A percentile compares a stretch with the other conserved stretches of the same genome.
Conservation (phyloP, 2,888 invertebrate genomes). For the Anoncus sp. region DNA sequence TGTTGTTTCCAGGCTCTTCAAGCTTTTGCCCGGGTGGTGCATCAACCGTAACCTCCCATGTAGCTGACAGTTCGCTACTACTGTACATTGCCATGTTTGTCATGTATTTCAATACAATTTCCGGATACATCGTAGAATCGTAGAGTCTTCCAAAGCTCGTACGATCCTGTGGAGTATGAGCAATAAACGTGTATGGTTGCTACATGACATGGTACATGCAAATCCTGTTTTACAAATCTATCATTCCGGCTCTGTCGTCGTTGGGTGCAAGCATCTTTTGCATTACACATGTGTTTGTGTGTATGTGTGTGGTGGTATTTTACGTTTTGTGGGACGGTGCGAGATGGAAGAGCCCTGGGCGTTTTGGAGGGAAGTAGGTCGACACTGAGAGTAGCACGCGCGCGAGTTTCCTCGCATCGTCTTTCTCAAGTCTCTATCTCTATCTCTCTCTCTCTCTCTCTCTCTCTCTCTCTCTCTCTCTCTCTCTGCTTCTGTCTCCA, state of each 20-base stretch:
- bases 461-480: conserved; percentile 32
- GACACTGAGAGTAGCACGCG: conserved; percentile 54
- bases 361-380: conserved; percentile 58
- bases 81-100: neutral
- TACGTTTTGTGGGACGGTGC: conserved; percentile 29
- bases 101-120: neutral
- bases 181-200: conserved; percentile 10
- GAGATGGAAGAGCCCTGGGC: conserved; percentile 48
- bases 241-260: conserved; percentile 14
- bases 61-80: neutral
- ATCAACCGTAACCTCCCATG: neutral
- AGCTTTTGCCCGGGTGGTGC: conserved; percentile 20
- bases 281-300: conserved; percentile 5
- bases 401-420: conserved; percentile 43
- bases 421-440: conserved; percentile 24
- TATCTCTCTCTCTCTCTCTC: conserved; percentile 39
- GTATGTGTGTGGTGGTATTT: conserved; percentile 15
- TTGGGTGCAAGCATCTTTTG: neutral
- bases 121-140: too few relatives aligned
- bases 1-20: neutral
- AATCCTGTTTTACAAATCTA: neutral
- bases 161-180: neutral
- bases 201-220: neutral
- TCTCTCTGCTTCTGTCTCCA: conserved; percentile 34
- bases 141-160: neutral